These are phyloP conservation scores for Brachionus rubens DNA, from an alignment of 1,140 invertebrate genomes.

Conservation along the genomic window DNA sequence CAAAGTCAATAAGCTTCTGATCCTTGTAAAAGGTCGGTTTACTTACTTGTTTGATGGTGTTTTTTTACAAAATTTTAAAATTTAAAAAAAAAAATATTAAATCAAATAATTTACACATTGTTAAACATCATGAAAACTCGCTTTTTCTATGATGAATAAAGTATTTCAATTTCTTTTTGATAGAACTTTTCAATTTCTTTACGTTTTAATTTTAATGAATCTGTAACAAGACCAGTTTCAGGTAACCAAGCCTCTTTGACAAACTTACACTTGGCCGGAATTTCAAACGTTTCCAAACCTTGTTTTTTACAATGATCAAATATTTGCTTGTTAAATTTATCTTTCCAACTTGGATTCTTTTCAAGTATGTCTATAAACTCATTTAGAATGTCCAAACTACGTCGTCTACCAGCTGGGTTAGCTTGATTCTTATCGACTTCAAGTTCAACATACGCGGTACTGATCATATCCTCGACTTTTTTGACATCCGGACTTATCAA, in stretches of 20 bases:
- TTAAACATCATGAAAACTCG: no score
- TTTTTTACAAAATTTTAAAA: no score
- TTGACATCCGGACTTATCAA: conserved; percentile 21
- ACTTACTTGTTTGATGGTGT: no score
- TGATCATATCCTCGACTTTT: conserved; percentile 21
- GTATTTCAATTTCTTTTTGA: conserved; percentile 32
- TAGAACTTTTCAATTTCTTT: conserved; percentile 42
- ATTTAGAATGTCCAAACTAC: conserved; percentile 32
- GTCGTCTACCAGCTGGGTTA: background rate
- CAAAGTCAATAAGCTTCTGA: no score
- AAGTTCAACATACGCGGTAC: conserved; percentile 11
- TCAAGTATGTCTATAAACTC: conserved; percentile 43
- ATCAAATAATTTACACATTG: no score
- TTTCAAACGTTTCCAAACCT: conserved; percentile 74
- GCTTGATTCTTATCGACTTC: background rate
- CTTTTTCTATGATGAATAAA: no score
- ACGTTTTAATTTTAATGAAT: conserved; percentile 91
- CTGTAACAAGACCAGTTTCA: conserved; percentile 89
- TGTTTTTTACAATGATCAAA: conserved; percentile 49
- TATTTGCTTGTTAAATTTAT: conserved; percentile 34
- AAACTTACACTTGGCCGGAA: conserved; percentile 83
- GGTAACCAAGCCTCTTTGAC: conserved; percentile 88
- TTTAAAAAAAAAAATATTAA: no score
- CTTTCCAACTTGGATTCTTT: background rate
- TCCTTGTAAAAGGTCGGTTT: no score